A percentile compares a stretch with the other conserved stretches of the same genome.
phyloP scores from a whole-genome alignment of 2,888 invertebrate species.

The Andrena haemorrhoa region DNA sequence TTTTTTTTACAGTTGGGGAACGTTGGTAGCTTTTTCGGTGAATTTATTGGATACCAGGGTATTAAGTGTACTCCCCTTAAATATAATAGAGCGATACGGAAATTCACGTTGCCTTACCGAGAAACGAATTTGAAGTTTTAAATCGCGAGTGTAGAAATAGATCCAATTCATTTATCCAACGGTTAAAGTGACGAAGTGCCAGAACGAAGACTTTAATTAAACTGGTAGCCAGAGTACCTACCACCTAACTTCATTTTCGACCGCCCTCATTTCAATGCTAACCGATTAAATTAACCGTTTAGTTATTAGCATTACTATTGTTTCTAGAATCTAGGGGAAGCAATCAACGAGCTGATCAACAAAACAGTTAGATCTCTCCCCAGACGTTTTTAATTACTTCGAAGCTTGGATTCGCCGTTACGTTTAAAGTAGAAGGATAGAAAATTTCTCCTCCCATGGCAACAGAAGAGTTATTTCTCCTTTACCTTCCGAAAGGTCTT shows the following conservation, averaged over 20 bases:
- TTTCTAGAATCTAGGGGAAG: background rate
- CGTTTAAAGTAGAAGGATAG: slow-evolving; percentile 22
- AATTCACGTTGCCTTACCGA: too few relatives aligned
- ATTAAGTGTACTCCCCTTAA: too few relatives aligned
- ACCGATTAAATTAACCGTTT: background rate
- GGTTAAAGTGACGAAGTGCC: background rate
- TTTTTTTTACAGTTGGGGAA: too few relatives aligned
- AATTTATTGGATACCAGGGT: too few relatives aligned
- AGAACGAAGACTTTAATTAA: slow-evolving; percentile 10
- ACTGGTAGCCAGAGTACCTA: background rate
- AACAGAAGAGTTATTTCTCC: slow-evolving; percentile 35
- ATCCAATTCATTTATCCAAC: background rate
- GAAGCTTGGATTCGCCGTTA: background rate
- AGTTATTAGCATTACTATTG: background rate
- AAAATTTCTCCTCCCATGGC: background rate
- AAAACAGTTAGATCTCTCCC: too few relatives aligned
- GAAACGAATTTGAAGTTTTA: background rate
- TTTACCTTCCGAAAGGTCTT: slow-evolving; percentile 34
- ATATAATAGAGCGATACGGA: too few relatives aligned
- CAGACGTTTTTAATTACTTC: background rate
- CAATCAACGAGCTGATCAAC: too few relatives aligned
- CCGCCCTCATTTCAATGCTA: background rate
- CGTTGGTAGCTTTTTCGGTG: too few relatives aligned
- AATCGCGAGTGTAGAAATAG: background rate
- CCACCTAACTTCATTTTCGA: background rate